Evolutionary conservation across 2,888 invertebrate species (phyloP).

Genomic region (Metopia argyrocephala): DNA sequence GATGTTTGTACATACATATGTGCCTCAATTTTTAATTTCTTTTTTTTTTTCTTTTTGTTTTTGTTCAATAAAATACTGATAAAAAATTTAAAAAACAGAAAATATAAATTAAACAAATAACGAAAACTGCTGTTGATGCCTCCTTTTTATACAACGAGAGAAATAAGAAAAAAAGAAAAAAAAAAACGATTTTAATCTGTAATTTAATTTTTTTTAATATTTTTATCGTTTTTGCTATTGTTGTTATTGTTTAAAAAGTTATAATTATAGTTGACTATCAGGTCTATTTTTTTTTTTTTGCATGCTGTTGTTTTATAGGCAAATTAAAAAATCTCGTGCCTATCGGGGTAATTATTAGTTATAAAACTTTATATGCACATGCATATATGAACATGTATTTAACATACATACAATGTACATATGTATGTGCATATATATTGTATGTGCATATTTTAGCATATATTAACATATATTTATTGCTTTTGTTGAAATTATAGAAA

Average conservation of each 20-base stretch:
- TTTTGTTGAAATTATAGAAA: background rate
- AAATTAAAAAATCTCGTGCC: constrained; percentile 56
- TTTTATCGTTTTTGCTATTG: background rate
- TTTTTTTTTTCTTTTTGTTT: background rate
- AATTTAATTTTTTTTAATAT: constrained; percentile 6
- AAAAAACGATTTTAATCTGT: constrained; percentile 26
- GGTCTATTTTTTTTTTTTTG: constrained; percentile 40
- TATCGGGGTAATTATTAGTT: constrained; percentile 39
- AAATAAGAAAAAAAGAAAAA: background rate
- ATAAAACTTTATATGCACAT: background rate
- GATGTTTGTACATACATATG: background rate
- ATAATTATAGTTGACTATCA: constrained; percentile 55
- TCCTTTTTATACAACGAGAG: constrained; percentile 15
- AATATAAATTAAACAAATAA: too few species aligned
- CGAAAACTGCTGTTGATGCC: too few species aligned
- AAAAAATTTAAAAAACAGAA: constrained; percentile 2
- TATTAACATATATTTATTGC: constrained; percentile 5
- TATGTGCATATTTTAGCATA: constrained; percentile 1
- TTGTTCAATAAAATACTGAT: background rate
- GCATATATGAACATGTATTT: background rate
- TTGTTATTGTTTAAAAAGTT: constrained; percentile 35
- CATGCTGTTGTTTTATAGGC: constrained; percentile 36
- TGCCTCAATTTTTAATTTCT: background rate
- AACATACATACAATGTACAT: background rate
- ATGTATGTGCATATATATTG: background rate